Evolutionary conservation across 2,797 vertebrate genomes (phyloP), one percentile per base, ranked within the genome.

Genomic region (Enteromius treurensis): DNA sequence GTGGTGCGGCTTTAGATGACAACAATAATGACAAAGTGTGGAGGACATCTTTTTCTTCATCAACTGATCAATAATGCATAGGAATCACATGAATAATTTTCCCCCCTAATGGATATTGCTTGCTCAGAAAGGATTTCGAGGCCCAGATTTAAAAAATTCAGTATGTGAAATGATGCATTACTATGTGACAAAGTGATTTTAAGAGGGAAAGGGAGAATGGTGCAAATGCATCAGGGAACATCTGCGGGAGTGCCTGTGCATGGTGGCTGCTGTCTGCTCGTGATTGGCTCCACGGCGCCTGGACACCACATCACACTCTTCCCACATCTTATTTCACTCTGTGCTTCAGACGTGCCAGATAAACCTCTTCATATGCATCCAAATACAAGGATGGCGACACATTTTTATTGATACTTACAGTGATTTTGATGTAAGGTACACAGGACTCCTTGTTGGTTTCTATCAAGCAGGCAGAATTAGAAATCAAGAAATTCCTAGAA

Each of bases 151-250:
- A 88, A 94, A 95, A 95, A 93, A 94, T 95, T 93, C 90, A 95
- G 88, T 89, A 93, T 92, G 93, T 94, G 93, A 95, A 95, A 95
- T 94, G 94, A 95, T 94, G 94, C 95, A 89, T 94, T 88, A 86
- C 91, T 91, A 91, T 93, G 92, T 95, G 94, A 95, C 95, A 94
- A 95, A 95, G 93, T 95, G 93, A 94, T 93, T 94, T 94, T 93
- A 91, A 81, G 29, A 92, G 90, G 89, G 89, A 91, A 87, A 88
- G 89, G 86, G 90, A 92, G 92, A 92, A 90, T 81, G 88, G 89
- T 65, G 79, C 87, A 92, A 94, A 91, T 92, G 92, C 91, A 91
- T 90, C 88, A 60, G 70, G 68, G 77, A 89, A 70, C 51, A 71
- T 70, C 74, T 78, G 82, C 75, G 73, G 69, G 34, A 68, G 74